Evolutionary conservation across 2,113 vertebrate genomes (phyloP).

Genomic region (Acanthochromis polyacanthus): DNA sequence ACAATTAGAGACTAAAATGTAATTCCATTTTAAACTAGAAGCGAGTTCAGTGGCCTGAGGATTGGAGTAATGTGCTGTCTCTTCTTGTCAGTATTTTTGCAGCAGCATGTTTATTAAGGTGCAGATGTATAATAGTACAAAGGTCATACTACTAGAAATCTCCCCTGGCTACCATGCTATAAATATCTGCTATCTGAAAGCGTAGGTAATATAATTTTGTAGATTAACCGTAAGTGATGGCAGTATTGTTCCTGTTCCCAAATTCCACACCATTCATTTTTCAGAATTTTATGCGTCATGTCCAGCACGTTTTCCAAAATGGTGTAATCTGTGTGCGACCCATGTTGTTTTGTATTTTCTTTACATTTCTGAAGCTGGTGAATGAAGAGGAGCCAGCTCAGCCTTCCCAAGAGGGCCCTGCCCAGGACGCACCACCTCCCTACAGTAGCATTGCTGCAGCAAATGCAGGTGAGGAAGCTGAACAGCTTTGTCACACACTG

Average conservation of each 20-base stretch:
- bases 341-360: background rate
- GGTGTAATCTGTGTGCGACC: background rate
- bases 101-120: too few relatives aligned
- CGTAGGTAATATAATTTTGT: background rate
- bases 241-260: background rate
- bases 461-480: slow-evolving; percentile 85
- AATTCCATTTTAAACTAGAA: too few relatives aligned
- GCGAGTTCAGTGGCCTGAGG: too few relatives aligned
- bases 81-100: too few relatives aligned
- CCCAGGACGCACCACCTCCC: slow-evolving; percentile 90
- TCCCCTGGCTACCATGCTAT: background rate
- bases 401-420: slow-evolving; percentile 78
- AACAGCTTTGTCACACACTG: background rate
- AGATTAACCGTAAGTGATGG: too few relatives aligned
- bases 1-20: too few relatives aligned
- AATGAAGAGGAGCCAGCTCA: slow-evolving; percentile 93
- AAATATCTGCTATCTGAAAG: background rate
- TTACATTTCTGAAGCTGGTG: slow-evolving; percentile 86
- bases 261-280: background rate
- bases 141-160: background rate
- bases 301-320: background rate
- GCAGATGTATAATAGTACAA: too few relatives aligned
- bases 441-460: slow-evolving; percentile 95
- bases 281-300: too few relatives aligned
- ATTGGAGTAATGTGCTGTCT: too few relatives aligned